phyloP scores from a whole-genome alignment of 2,113 vertebrate genomes.

The Entomyzon cyanotis region DNA sequence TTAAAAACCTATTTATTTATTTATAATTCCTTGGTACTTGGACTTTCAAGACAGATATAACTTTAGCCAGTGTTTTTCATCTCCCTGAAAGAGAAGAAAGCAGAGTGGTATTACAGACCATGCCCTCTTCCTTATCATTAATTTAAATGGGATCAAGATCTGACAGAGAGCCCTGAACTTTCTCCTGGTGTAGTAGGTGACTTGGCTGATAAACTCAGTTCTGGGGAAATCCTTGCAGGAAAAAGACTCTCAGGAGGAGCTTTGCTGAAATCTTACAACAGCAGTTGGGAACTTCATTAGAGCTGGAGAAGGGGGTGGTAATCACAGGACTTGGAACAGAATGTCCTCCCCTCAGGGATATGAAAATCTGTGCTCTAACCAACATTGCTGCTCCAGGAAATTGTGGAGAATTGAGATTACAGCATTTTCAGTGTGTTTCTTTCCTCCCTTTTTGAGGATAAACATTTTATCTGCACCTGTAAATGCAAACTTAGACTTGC shows the following conservation, averaged over 20 bases:
- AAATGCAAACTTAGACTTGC: neutral
- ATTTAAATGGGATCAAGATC: neutral
- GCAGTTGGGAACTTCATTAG: neutral
- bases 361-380: neutral
- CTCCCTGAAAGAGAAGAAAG: neutral
- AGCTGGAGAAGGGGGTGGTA: neutral
- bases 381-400: neutral
- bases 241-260: neutral
- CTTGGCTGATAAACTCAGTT: neutral
- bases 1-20: neutral
- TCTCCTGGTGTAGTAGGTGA: neutral
- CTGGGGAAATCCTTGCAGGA: neutral
- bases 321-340: neutral
- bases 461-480: neutral
- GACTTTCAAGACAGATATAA: neutral
- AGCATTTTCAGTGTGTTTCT: neutral
- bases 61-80: neutral
- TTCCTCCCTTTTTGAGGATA: neutral
- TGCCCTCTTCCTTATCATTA: neutral
- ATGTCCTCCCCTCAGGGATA: neutral
- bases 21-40: neutral
- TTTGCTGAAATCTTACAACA: neutral
- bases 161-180: neutral
- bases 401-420: neutral
- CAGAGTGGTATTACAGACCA: neutral